phyloP scores from a whole-genome alignment of 2,888 invertebrate genomes.

The Tiphia femorata region DNA sequence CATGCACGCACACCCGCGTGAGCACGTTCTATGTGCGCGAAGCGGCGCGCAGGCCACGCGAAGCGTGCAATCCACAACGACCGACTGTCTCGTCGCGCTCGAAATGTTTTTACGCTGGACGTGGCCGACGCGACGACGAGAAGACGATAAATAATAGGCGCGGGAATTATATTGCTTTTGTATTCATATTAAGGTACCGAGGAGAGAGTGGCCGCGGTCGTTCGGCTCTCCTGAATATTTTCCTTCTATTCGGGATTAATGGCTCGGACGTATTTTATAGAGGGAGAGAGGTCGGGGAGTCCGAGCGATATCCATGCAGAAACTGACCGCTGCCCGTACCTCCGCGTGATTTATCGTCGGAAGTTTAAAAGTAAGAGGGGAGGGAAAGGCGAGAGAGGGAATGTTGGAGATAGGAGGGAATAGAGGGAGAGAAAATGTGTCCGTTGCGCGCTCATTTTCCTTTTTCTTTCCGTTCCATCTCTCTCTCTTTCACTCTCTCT shows the following conservation, averaged over 20 bases:
- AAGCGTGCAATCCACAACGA: conserved; percentile 12
- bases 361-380: conserved; percentile 64
- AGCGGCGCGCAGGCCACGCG: no score
- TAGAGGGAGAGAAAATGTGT: conserved; percentile 17
- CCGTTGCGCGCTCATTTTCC: no score
- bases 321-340: conserved; percentile 63
- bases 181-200: conserved; percentile 68
- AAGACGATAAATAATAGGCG: conserved; percentile 64
- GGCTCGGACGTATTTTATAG: conserved; percentile 69
- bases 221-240: conserved; percentile 58
- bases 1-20: conserved; percentile 7
- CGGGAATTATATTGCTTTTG: conserved; percentile 61
- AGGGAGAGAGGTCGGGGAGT: conserved; percentile 33
- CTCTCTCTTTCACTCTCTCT: no score
- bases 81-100: conserved; percentile 22
- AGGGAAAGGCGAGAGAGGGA: conserved; percentile 1
- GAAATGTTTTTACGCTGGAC: conserved; percentile 40
- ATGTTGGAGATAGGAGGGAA: not conserved
- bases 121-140: conserved; percentile 36
- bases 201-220: conserved; percentile 46
- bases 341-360: conserved; percentile 61
- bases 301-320: conserved; percentile 50
- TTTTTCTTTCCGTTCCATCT: no score
- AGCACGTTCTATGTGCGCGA: conserved; percentile 5
- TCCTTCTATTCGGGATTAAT: conserved; percentile 68